A percentile compares a stretch with the other conserved stretches of the same genome.
Evolutionary conservation across 2,113 vertebrate genomes (phyloP).

Genomic region (Grammomys surdaster): DNA sequence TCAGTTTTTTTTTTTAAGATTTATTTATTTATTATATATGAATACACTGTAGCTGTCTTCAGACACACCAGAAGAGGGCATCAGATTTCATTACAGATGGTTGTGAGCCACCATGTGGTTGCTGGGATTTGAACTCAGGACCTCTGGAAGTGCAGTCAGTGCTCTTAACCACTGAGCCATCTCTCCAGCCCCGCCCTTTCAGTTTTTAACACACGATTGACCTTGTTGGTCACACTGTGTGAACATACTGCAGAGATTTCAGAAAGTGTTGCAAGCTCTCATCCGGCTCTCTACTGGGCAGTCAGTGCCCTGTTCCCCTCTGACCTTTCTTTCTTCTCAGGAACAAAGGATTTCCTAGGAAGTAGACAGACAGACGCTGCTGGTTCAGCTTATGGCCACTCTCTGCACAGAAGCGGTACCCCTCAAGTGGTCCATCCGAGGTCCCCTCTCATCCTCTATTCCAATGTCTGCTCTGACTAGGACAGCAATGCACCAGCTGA

Average conservation of each 20-base stretch:
- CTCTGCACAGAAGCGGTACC: background rate
- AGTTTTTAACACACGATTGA: background rate
- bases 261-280: background rate
- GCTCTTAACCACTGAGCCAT: too few relatives aligned
- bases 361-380: background rate
- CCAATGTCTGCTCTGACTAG: background rate
- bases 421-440: background rate
- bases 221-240: background rate
- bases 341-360: background rate
- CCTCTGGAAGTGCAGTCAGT: too few relatives aligned
- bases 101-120: too few relatives aligned
- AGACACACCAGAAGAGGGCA: too few relatives aligned
- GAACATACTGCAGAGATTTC: background rate
- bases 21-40: too few relatives aligned
- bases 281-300: background rate
- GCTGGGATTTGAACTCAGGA: too few relatives aligned
- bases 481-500: background rate
- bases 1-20: too few relatives aligned
- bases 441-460: background rate
- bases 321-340: background rate
- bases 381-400: background rate
- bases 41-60: too few relatives aligned
- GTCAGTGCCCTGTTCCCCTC: background rate
- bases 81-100: too few relatives aligned
- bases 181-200: background rate